Evolutionary conservation across 2,888 invertebrate genomes (phyloP), one percentile per base, ranked within the genome.

Genomic region (Stegophylla sp.): DNA sequence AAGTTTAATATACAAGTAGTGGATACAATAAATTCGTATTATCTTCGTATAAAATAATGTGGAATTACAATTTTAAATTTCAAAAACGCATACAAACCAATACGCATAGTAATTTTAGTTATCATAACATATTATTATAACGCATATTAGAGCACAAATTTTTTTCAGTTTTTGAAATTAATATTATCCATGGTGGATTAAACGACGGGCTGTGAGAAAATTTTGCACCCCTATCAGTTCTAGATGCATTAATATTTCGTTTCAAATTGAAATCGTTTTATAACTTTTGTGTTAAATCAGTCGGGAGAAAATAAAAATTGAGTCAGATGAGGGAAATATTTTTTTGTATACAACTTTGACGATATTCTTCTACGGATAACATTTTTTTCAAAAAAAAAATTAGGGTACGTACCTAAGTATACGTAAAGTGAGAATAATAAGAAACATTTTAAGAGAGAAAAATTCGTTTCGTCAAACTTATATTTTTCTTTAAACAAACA

Each of bases 401-500:
- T n/a, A 34, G 7, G 7, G 34, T 7, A 3, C 1, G 9, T 12
- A 59, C 23, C 4, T n/a, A 34, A n/a, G 23, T 41, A 5, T 3
- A 13, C 17, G 34, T 74, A 23, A 41, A 63, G 51, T 26, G 17
- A 12, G 15, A 17, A 1, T 20, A 26, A 43, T 26, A 26, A 34
- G 34, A 34, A 34, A 41, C 13, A n/a, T 51, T 64, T 20, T 20
- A 61, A 28, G 3, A 72, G 13, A 43, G n/a, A 20, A 1, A 45
- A 34, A 61, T 48, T 41, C 41, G 51, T 75, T 64, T 51, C 13
- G 3, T 64, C 23, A 3, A 20, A 28, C 4, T 48, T 69, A 7
- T 67, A 51, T 75, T 69, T 69, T 13, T 56, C 45, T 28, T 69
- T 17, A 51, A 23, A 45, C 43, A 51, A 23, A 45, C 43, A 48